Conservation (phyloP, 2,797 vertebrate genomes). For the Hirundo rustica region DNA sequence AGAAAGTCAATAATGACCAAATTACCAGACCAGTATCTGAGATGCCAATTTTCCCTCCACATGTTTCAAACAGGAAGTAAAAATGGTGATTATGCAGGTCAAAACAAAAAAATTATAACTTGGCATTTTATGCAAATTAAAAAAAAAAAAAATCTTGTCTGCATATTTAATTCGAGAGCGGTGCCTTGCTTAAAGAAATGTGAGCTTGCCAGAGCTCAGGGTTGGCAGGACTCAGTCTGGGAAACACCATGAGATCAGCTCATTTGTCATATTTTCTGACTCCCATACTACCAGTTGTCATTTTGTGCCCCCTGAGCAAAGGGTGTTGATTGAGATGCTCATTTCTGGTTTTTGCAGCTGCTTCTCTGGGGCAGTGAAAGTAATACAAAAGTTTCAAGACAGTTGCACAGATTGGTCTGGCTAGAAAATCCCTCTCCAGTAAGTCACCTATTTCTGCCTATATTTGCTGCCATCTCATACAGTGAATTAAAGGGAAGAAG, state of each 20-base stretch:
- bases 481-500: not conserved
- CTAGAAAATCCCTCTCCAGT: not conserved
- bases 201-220: not conserved
- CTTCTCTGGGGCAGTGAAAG: not conserved
- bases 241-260: not conserved
- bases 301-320: not conserved
- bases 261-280: not conserved
- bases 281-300: not conserved
- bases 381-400: not conserved
- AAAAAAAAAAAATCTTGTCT: not conserved
- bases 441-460: not conserved
- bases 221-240: not conserved
- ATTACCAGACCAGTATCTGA: not conserved
- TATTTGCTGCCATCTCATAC: not conserved
- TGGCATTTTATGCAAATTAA: not conserved
- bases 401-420: not conserved
- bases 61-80: not conserved
- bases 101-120: not conserved
- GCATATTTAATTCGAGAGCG: not conserved
- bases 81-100: not conserved
- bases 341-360: rapidly evolving
- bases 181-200: not conserved
- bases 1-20: not conserved
- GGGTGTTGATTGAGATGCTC: not conserved
- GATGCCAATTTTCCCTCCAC: not conserved